Conservation (phyloP, 1,140 invertebrate species). For the Teleogryllus occipitalis region DNA sequence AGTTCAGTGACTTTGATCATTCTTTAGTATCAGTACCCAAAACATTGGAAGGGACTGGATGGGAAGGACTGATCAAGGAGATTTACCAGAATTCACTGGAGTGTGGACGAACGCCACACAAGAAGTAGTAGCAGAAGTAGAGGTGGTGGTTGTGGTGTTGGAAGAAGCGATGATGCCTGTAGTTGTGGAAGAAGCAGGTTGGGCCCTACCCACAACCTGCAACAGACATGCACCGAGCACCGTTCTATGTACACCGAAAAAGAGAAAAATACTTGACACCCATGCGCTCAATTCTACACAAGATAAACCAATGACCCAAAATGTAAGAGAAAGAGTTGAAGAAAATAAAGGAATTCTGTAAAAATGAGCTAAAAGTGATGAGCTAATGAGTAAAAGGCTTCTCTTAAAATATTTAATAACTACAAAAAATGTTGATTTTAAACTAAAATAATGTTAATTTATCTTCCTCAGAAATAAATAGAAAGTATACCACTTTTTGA, state of each 20-base stretch:
- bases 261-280: background rate
- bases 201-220: background rate
- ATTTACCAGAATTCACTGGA: background rate
- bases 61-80: background rate
- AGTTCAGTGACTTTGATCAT: too few relatives aligned
- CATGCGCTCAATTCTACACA: background rate
- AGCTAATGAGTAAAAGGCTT: background rate
- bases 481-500: too few relatives aligned
- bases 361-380: background rate
- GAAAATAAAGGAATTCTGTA: background rate
- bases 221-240: background rate
- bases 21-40: too few relatives aligned
- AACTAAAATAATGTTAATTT: background rate
- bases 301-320: background rate
- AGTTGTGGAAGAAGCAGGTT: background rate
- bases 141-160: background rate
- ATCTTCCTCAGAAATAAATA: background rate
- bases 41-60: background rate
- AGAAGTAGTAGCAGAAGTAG: conserved; percentile 4
- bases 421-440: too few relatives aligned
- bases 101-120: background rate
- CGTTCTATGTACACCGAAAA: background rate
- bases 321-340: background rate
- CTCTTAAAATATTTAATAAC: background rate
- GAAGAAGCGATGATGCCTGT: background rate